phyloP scores from a whole-genome alignment of 2,888 invertebrate species.

The Callyntrura guangdongensis region DNA sequence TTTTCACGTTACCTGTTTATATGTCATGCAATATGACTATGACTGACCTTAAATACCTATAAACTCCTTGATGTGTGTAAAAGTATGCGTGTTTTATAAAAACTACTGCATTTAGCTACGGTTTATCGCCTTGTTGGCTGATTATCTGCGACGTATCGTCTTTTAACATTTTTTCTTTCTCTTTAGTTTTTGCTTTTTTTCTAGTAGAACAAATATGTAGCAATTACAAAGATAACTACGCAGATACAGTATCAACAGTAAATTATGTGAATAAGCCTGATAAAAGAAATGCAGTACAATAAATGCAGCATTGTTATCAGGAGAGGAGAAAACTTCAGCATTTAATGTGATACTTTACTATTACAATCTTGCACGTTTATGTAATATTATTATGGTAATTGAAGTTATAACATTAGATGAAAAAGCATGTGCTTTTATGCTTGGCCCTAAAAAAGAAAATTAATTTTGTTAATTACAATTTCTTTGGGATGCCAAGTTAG shows the following conservation, averaged over 20 bases:
- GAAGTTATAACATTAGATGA: background rate
- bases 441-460: conserved; percentile 22
- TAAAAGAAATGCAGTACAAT: background rate
- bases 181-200: conserved; percentile 17
- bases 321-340: background rate
- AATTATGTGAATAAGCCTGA: conserved; percentile 6
- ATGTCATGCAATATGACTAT: conserved; percentile 74
- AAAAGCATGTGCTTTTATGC: conserved; percentile 60
- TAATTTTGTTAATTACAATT: conserved; percentile 63
- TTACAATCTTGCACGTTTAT: conserved; percentile 45
- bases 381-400: conserved; percentile 54
- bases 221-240: conserved; percentile 19
- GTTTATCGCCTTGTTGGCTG: background rate
- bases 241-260: conserved; percentile 13
- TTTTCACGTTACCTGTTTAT: conserved; percentile 67
- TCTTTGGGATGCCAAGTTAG: conserved; percentile 51
- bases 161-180: background rate
- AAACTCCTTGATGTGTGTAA: conserved; percentile 61
- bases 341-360: background rate
- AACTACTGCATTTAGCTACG: background rate
- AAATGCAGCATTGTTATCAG: background rate
- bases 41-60: conserved; percentile 75
- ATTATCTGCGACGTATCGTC: conserved; percentile 8
- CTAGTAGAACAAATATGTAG: conserved; percentile 5
- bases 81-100: conserved; percentile 29